phyloP scores from a whole-genome alignment of 2,113 vertebrate genomes.

The Tricholaema leucomelas region DNA sequence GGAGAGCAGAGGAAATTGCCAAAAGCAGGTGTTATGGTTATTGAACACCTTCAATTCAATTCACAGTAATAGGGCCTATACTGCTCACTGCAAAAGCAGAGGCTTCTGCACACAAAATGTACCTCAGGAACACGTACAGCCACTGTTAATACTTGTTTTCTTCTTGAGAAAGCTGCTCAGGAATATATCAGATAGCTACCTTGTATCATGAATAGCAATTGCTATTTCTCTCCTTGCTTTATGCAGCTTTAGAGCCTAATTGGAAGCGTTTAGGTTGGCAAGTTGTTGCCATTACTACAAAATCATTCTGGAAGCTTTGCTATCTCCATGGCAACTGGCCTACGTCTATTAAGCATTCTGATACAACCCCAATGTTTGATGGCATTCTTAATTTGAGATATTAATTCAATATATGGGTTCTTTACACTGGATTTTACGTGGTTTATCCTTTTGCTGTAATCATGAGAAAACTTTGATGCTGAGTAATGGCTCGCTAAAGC shows the following conservation, averaged over 20 bases:
- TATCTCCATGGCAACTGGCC: slow-evolving; percentile 37
- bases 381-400: neutral
- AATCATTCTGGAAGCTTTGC: slow-evolving; percentile 13
- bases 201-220: neutral
- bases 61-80: neutral
- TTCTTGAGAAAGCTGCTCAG: neutral
- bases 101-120: neutral
- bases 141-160: neutral
- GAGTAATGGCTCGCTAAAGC: neutral
- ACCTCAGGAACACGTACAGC: neutral
- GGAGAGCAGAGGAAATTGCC: neutral
- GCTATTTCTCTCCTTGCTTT: neutral
- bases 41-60: neutral
- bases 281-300: neutral
- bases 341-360: neutral
- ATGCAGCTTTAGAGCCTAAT: neutral
- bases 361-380: neutral
- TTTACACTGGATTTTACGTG: neutral
- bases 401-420: neutral
- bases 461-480: neutral
- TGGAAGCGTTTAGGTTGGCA: slow-evolving; percentile 5
- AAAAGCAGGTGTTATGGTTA: neutral
- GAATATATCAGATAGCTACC: neutral
- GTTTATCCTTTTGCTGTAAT: neutral
- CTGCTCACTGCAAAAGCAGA: neutral